Evolutionary conservation across 1,140 invertebrate species (phyloP).

Genomic region (Pseudobourletiella spinata): DNA sequence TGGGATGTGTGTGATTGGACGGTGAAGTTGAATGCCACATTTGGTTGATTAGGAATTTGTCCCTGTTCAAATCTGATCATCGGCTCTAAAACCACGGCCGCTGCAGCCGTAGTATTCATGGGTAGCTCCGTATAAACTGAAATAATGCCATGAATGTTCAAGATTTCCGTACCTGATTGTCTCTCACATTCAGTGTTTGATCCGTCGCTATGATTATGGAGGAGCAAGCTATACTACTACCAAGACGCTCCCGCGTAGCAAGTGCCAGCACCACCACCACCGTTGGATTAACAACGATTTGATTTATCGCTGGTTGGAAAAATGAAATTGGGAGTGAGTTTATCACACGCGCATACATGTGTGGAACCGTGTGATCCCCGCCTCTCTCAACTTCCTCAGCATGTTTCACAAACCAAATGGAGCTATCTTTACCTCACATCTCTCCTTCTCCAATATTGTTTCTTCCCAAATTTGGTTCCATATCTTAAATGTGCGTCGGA

Average conservation of each 20-base stretch:
- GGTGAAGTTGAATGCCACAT: too few species aligned
- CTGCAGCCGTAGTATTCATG: too few species aligned
- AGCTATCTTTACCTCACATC: conserved; percentile 20
- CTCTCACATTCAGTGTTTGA: too few species aligned
- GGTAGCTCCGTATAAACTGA: too few species aligned
- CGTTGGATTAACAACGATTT: neutral
- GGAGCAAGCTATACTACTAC: neutral
- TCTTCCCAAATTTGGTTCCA: conserved; percentile 19
- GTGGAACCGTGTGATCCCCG: too few species aligned
- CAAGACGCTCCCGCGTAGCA: neutral
- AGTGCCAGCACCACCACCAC: too few species aligned
- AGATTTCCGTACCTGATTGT: neutral
- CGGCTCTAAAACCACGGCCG: too few species aligned
- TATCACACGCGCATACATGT: conserved; percentile 13
- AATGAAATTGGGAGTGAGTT: conserved; percentile 1
- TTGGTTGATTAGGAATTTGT: too few species aligned
- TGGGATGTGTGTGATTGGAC: neutral
- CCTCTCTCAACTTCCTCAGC: too few species aligned
- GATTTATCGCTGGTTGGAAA: neutral
- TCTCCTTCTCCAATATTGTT: conserved; percentile 18
- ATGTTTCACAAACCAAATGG: conserved; percentile 7
- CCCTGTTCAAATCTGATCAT: too few species aligned
- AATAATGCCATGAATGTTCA: neutral
- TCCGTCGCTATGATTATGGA: too few species aligned
- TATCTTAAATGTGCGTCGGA: neutral